A percentile compares a stretch with the other conserved stretches of the same genome.
These are phyloP conservation scores for Tiliqua scincoides DNA, from an alignment of 2,113 vertebrate genomes.

Conservation along the genomic window DNA sequence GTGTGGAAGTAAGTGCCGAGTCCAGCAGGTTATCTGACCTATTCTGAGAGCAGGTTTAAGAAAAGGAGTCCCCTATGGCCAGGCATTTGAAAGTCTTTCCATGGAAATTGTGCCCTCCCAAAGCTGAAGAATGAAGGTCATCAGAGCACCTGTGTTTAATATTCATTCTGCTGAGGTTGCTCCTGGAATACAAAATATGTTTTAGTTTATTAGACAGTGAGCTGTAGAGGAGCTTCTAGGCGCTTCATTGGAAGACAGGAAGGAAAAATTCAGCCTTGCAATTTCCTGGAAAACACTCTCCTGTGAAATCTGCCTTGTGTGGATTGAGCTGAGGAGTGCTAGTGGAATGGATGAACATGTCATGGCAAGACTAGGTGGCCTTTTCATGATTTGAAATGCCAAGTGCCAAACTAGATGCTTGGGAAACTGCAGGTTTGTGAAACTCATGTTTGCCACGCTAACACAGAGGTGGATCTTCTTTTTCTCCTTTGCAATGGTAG, in stretches of 20 bases:
- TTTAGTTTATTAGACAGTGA: not conserved
- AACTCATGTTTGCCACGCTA: no score
- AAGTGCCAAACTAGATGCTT: no score
- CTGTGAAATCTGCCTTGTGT: not conserved
- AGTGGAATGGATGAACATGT: not conserved
- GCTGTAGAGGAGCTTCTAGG: slow-evolving; percentile 1
- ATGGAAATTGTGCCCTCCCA: slow-evolving; percentile 26
- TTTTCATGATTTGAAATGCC: not conserved
- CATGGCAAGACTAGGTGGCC: not conserved
- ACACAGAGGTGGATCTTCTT: no score
- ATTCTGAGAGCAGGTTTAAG: not conserved
- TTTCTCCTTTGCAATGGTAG: not conserved
- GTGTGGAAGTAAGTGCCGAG: slow-evolving; percentile 73
- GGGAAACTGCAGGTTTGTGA: no score
- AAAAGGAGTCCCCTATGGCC: not conserved
- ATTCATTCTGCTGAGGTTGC: not conserved
- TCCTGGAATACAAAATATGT: slow-evolving; percentile 26
- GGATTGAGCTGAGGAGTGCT: not conserved
- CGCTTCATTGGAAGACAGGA: not conserved
- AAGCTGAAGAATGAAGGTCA: slow-evolving; percentile 13
- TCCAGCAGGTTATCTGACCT: not conserved
- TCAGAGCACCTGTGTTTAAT: not conserved
- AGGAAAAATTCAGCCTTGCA: not conserved
- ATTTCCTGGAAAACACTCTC: not conserved
- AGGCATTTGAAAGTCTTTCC: not conserved